These are phyloP conservation scores for Phyto melanocephala DNA, from an alignment of 2,888 invertebrate species.

Conservation along the genomic window DNA sequence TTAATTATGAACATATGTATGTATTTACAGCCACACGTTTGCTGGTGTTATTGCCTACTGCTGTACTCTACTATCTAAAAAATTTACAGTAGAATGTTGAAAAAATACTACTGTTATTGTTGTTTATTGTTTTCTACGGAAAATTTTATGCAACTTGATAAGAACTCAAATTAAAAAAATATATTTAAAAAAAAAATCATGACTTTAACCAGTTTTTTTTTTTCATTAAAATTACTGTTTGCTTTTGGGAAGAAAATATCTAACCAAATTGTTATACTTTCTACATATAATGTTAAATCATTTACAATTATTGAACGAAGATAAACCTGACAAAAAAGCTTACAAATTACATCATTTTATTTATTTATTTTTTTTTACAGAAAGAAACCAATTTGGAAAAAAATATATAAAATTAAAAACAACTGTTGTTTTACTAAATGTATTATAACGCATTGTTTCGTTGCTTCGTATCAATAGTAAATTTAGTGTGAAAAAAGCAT, in stretches of 20 bases:
- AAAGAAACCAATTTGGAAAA: not conserved
- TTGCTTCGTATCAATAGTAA: not conserved
- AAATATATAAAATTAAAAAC: not conserved
- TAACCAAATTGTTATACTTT: slow-evolving; percentile 18
- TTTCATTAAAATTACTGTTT: not conserved
- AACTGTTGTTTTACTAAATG: too few species aligned
- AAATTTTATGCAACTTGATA: slow-evolving; percentile 51
- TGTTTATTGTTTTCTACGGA: slow-evolving; percentile 45
- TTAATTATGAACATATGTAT: too few species aligned
- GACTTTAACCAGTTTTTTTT: slow-evolving; percentile 25
- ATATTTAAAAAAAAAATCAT: not conserved
- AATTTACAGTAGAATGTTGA: too few species aligned
- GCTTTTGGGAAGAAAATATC: too few species aligned
- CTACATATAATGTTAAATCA: not conserved
- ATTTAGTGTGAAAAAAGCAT: slow-evolving; percentile 24
- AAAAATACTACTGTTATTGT: not conserved
- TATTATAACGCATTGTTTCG: not conserved
- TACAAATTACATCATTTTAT: slow-evolving; percentile 36
- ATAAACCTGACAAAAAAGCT: not conserved
- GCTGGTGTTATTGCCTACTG: too few species aligned
- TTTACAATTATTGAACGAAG: not conserved
- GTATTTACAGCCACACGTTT: too few species aligned
- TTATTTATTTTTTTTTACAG: slow-evolving; percentile 9
- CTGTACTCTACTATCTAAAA: too few species aligned
- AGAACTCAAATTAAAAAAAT: slow-evolving; percentile 3